phyloP scores from a whole-genome alignment of 2,888 invertebrate species.

The Celastrina argiolus region DNA sequence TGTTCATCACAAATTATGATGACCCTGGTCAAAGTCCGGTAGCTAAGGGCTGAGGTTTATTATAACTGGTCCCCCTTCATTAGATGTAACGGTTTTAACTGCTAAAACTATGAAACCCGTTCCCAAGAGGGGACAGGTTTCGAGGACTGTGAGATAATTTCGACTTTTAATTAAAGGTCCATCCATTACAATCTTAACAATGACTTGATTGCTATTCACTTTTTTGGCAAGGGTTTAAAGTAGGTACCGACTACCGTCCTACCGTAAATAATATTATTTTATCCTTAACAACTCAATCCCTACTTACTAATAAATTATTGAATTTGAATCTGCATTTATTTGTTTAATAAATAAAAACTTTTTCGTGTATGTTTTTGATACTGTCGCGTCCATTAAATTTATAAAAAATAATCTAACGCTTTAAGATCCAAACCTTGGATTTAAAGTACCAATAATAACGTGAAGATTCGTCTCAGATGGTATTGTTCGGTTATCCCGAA shows the following conservation, averaged over 20 bases:
- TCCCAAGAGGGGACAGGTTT: constrained; percentile 68
- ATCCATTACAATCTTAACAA: constrained; percentile 12
- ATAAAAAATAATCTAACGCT: too few species aligned
- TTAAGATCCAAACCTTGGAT: too few species aligned
- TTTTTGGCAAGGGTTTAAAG: constrained; percentile 1
- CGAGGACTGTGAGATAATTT: constrained; percentile 67
- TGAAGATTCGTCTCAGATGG: neutral
- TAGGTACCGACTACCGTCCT: neutral
- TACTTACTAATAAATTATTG: neutral
- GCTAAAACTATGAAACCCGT: constrained; percentile 77
- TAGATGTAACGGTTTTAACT: constrained; percentile 77
- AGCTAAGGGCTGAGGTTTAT: constrained; percentile 45
- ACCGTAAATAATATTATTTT: neutral
- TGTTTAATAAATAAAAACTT: too few species aligned
- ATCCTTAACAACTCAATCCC: neutral
- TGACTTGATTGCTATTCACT: constrained; percentile 10
- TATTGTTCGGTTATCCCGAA: constrained; percentile 11
- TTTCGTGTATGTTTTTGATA: too few species aligned
- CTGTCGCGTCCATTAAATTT: too few species aligned
- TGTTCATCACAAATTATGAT: neutral
- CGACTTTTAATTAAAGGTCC: constrained; percentile 57
- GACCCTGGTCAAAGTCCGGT: constrained; percentile 69
- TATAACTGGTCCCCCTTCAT: constrained; percentile 76
- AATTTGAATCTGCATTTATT: too few species aligned
- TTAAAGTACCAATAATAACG: neutral